phyloP scores from a whole-genome alignment of 2,888 invertebrate species.

The Drosophila fulvimacula region DNA sequence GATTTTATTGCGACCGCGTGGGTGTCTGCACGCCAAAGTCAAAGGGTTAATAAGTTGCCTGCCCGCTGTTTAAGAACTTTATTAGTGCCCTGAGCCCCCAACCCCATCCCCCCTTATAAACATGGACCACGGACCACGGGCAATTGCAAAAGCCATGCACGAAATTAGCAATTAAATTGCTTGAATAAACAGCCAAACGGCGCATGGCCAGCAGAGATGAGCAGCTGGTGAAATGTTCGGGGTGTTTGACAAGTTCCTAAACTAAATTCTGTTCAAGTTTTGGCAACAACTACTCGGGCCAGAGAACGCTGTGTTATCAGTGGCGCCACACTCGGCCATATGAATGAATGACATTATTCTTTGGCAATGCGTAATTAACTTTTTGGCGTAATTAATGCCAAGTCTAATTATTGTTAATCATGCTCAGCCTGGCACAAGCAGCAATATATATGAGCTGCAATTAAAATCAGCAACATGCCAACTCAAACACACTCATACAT shows the following conservation, averaged over 20 bases:
- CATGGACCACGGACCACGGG: background rate
- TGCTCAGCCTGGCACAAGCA: conserved; percentile 73
- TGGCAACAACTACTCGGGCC: conserved; percentile 9
- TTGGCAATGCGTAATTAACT: conserved; percentile 79
- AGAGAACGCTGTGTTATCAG: conserved; percentile 37
- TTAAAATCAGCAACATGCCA: conserved; percentile 77
- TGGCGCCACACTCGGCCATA: conserved; percentile 37
- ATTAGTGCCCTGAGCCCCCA: conserved; percentile 58
- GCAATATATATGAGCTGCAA: conserved; percentile 80
- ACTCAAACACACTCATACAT: conserved; percentile 30
- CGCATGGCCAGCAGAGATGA: conserved; percentile 27
- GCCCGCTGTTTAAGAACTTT: conserved; percentile 82
- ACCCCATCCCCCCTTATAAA: background rate
- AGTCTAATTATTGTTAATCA: conserved; percentile 84
- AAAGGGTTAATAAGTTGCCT: conserved; percentile 83
- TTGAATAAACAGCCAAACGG: conserved; percentile 50
- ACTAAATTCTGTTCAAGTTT: conserved; percentile 11
- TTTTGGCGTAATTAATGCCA: conserved; percentile 84
- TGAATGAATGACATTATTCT: conserved; percentile 59
- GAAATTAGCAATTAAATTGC: conserved; percentile 71
- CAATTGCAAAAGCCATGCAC: conserved; percentile 43
- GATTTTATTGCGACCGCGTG: conserved; percentile 80
- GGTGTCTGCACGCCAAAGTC: conserved; percentile 51
- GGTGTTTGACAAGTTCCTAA: background rate
- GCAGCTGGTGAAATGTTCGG: conserved; percentile 17